Conservation (phyloP, 2,797 vertebrate species). For the Denticeps clupeoides region DNA sequence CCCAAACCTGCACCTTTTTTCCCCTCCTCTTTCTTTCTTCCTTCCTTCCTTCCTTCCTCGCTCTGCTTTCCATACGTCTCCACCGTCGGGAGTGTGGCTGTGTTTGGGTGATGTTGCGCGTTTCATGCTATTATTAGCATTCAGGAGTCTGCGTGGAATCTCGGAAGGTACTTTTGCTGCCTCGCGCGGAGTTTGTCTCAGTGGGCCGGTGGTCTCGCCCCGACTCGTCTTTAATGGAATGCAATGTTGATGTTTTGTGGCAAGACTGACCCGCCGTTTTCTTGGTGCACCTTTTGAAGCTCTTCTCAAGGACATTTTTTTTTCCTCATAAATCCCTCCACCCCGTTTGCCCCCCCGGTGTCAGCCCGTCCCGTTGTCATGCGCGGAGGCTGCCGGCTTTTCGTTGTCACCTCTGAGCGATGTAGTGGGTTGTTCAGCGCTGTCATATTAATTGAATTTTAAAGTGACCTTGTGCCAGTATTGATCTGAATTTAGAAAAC, state of each 20-base stretch:
- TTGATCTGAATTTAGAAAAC: slow-evolving; percentile 71
- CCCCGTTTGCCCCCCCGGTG: background rate
- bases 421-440: slow-evolving; percentile 5
- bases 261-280: background rate
- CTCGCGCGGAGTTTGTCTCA: no score
- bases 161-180: no score
- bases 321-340: slow-evolving; percentile 16
- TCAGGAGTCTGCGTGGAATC: no score
- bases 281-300: background rate
- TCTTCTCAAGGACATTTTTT: background rate
- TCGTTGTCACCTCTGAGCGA: slow-evolving; percentile 7
- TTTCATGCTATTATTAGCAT: background rate
- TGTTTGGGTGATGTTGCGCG: no score
- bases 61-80: no score
- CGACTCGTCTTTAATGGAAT: background rate
- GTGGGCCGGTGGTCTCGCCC: no score
- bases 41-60: background rate
- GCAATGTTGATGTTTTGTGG: no score
- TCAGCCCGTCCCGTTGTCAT: background rate
- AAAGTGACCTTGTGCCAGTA: slow-evolving; percentile 70
- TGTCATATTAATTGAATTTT: slow-evolving; percentile 53
- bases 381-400: background rate
- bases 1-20: slow-evolving; percentile 2
- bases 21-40: slow-evolving; percentile 1
- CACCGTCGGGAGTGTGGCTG: no score